A percentile compares a stretch with the other conserved stretches of the same genome.
Evolutionary conservation across 1,140 invertebrate species (phyloP).

Genomic region (Nephila pilipes): DNA sequence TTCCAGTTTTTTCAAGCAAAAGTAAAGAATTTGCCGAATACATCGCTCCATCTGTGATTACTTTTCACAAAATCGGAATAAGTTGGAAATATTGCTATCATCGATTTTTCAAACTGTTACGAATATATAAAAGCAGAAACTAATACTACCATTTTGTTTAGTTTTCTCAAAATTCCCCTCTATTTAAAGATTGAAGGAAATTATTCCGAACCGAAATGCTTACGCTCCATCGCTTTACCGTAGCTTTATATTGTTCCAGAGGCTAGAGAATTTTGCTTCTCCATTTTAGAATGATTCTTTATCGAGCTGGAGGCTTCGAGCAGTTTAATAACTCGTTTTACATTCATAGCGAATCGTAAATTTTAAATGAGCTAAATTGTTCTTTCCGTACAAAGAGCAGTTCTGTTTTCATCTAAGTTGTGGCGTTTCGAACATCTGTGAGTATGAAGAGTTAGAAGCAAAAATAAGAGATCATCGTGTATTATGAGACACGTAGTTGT

Average conservation of each 20-base stretch:
- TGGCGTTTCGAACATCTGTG: not conserved
- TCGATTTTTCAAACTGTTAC: too few species aligned
- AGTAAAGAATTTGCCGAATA: too few species aligned
- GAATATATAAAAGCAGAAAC: too few species aligned
- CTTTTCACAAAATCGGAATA: too few species aligned
- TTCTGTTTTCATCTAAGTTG: not conserved
- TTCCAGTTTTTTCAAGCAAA: too few species aligned
- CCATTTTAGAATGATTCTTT: not conserved
- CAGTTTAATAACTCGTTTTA: slow-evolving; percentile 63
- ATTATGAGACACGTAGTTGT: not conserved
- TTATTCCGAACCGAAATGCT: not conserved
- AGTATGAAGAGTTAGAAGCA: not conserved
- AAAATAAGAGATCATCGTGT: not conserved
- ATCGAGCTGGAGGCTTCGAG: not conserved
- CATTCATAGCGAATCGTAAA: slow-evolving; percentile 66
- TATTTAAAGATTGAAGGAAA: not conserved
- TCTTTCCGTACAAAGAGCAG: not conserved
- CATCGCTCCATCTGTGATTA: too few species aligned
- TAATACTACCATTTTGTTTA: too few species aligned
- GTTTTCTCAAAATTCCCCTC: too few species aligned
- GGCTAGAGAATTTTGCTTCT: not conserved
- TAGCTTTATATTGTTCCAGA: not conserved
- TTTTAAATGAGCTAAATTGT: slow-evolving; percentile 65
- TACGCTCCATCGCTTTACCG: not conserved
- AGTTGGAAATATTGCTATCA: too few species aligned